Base-by-base conservation (phyloP, 2,888 invertebrate genomes). In the Tuberolachnus salignus region DNA sequence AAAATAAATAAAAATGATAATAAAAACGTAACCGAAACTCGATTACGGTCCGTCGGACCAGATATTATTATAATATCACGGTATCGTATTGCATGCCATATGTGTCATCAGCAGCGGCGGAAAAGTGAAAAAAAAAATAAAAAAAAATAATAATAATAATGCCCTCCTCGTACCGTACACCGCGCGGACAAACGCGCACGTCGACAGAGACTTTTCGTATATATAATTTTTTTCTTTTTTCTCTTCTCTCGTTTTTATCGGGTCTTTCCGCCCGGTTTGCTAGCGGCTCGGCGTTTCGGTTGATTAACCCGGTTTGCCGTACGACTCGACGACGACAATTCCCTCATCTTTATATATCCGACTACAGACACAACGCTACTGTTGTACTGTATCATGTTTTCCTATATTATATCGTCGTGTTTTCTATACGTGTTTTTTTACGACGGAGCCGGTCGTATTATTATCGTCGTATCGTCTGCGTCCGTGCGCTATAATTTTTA, bases 251-350 rank as follows among this genome's bases (percentile, higher is more conserved):
- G 1, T 73, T 73, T 34, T 75, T 75, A 75, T 75, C 75, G 49
- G 67, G 75, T 57, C 13, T 57, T 75, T 75, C 75, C 75, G 67
- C 75, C 67, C 75, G 75, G 66, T 46, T 75, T 75, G n/a, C 55
- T 59, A 23, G 59, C 51, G 9, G 11, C 63, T 34, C 34, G 9
- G 42, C 73, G 57, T 67, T 75, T 57, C 57, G 75, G 67, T 75
- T 75, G 75, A 75, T 75, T 75, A 75, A 75, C 75, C 61, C 55
- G 64, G n/a, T n/a, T 74, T 34, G 66, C 23, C 34, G 26, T 26
- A 57, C 21, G n/a, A n/a, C n/a, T n/a, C n/a, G n/a, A n/a, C n/a
- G 19, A 59, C 59, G 26, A 26, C 61, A n/a, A 19, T 34, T 21
- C 26, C 34, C 26, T 42, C 21, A 9, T 10, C 46, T 34, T 51